Evolutionary conservation across 2,113 vertebrate genomes (phyloP).

Genomic region (Crotalus helleri): DNA sequence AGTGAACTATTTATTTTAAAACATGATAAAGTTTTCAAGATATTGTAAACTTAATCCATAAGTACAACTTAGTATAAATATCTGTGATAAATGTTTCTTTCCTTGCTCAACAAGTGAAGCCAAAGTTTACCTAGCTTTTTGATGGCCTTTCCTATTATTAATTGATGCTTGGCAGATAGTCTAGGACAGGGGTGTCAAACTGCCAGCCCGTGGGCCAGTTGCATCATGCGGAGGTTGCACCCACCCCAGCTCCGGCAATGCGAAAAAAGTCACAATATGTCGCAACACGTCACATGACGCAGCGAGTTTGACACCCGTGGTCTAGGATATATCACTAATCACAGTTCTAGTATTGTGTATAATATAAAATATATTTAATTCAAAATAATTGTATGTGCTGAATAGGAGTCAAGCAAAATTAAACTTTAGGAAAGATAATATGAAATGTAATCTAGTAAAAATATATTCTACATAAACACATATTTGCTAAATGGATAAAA

Average conservation of each 20-base stretch:
- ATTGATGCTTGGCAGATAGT: conserved; percentile 6
- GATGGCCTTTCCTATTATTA: conserved; percentile 33
- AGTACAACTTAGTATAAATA: conserved; percentile 49
- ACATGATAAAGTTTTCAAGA: conserved; percentile 40
- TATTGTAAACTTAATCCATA: conserved; percentile 44
- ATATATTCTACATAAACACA: conserved; percentile 53
- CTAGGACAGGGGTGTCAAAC: no score
- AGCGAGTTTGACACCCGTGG: no score
- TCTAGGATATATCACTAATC: conserved; percentile 36
- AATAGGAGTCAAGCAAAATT: conserved; percentile 54
- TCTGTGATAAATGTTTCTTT: conserved; percentile 39
- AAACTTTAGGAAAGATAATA: conserved; percentile 52
- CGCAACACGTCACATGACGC: no score
- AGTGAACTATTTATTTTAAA: not conserved
- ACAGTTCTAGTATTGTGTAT: conserved; percentile 47
- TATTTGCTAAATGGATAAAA: conserved; percentile 59
- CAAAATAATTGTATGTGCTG: conserved; percentile 52
- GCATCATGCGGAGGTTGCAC: no score
- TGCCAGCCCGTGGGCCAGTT: no score
- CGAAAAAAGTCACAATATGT: no score
- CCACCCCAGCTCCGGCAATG: no score
- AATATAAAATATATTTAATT: conserved; percentile 57
- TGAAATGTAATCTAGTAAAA: conserved; percentile 58
- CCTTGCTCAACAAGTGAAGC: conserved; percentile 26
- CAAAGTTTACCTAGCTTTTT: conserved; percentile 39